Base-by-base conservation (phyloP, 2,888 invertebrate species). In the Hipparchia sbordonii region DNA sequence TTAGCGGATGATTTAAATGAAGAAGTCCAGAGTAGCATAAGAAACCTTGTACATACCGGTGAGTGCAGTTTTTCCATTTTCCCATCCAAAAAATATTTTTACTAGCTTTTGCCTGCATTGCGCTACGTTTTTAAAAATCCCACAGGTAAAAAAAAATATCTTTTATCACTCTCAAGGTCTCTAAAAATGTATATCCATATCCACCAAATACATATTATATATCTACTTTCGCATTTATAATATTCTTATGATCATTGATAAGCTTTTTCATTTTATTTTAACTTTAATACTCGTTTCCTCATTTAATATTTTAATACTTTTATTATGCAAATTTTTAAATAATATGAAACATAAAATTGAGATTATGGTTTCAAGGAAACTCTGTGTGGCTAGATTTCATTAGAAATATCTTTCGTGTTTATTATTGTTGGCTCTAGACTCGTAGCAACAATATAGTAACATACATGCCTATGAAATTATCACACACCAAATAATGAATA, bases 21-120 rank as follows among this genome's bases (percentile, higher is more conserved):
- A 48, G 84, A 85, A 12, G 79, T 92, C 84, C 92, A 90, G 84
- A 86, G 87, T 79, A 91, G 86, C 85, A 89, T 93, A 82, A 87
- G 85, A 82, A 86, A 89, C 83, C 84, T 90, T 73, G 81, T 93
- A 80, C 91, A 92, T 83, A 89, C 89, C 79, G 93, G 93, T 93
- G 74, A 89, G 92, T 87, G 4, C 5, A 56, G 70, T 68, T 67
- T 39, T 52, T 0, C 48, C 9, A 10, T 56, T 7, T 56, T 1
- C 10, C 52, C 33, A 4, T 33, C 10, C 59, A 13, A 33, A 13
- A 39, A 2, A 3, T 10, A 10, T 7, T 23, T 13, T 33, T 33
- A 9, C 23, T 23, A 3, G 9, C 9, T 8, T 8, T 57, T 23
- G 23, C 23, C 23, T 23, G 23, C 23, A 23, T 23, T 23, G 23